phyloP scores from a whole-genome alignment of 1,140 invertebrate species.

The Bradynema listronoti region DNA sequence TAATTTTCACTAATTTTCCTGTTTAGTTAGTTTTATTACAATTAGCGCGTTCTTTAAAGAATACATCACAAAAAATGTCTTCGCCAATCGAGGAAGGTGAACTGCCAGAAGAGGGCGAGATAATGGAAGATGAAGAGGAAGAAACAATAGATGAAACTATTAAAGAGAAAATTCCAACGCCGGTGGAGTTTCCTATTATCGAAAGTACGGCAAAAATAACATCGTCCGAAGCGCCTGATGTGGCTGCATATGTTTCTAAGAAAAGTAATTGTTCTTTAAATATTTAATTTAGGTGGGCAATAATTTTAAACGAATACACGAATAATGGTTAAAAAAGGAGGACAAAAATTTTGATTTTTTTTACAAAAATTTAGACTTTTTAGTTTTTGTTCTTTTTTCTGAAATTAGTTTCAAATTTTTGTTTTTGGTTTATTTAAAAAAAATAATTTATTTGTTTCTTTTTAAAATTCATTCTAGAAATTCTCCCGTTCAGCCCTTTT shows the following conservation, averaged over 20 bases:
- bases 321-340: too few species aligned
- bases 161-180: too few species aligned
- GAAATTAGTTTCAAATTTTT: background rate
- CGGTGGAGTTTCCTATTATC: conserved; percentile 12
- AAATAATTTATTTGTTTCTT: background rate
- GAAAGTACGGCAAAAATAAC: background rate
- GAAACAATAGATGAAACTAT: too few species aligned
- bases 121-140: conserved; percentile 54
- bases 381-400: background rate
- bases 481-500: background rate
- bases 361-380: background rate
- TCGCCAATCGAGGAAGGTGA: conserved; percentile 45
- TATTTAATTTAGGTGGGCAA: background rate
- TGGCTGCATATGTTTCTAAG: background rate
- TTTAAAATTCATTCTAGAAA: background rate
- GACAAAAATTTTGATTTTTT: too few species aligned
- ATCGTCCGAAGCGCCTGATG: background rate
- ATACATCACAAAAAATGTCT: too few species aligned
- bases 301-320: too few species aligned
- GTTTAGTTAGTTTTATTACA: too few species aligned
- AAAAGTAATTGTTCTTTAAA: conserved; percentile 10
- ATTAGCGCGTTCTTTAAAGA: too few species aligned
- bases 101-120: conserved; percentile 53
- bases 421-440: background rate
- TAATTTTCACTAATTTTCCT: too few species aligned